Evolutionary conservation across 2,888 invertebrate species (phyloP).

Genomic region (Linnaemya vulpina): DNA sequence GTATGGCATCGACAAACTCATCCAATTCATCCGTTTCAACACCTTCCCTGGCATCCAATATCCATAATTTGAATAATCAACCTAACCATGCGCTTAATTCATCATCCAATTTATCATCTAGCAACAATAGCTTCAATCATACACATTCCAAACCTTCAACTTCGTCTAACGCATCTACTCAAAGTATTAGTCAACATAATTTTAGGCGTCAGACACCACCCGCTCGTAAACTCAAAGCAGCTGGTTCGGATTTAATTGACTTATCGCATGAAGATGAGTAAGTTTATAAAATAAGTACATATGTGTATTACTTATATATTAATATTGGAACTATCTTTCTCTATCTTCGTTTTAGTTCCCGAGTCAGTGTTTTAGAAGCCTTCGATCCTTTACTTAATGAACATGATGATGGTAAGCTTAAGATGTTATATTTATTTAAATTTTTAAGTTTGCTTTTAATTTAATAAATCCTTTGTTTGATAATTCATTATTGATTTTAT

Average conservation of each 20-base stretch:
- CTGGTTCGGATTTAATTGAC: constrained; percentile 81
- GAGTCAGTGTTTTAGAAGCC: constrained; percentile 88
- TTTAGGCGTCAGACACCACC: constrained; percentile 73
- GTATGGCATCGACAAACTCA: constrained; percentile 33
- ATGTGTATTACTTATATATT: not conserved
- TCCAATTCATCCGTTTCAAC: constrained; percentile 28
- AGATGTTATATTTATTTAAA: not conserved
- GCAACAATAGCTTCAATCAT: constrained; percentile 42
- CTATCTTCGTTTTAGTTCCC: constrained; percentile 77
- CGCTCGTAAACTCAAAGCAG: constrained; percentile 72
- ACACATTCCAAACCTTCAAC: constrained; percentile 55
- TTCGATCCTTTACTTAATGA: constrained; percentile 92
- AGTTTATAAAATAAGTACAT: constrained; percentile 71
- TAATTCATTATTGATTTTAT: constrained; percentile 10
- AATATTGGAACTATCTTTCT: not conserved
- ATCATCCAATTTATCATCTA: constrained; percentile 42
- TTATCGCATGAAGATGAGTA: constrained; percentile 82
- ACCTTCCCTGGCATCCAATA: constrained; percentile 32
- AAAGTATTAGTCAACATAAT: constrained; percentile 53
- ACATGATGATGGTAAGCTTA: constrained; percentile 81
- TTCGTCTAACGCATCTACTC: constrained; percentile 8
- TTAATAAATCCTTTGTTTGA: not conserved
- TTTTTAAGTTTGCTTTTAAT: constrained; percentile 18
- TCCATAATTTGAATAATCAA: constrained; percentile 24
- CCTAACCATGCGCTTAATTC: constrained; percentile 67